Evolutionary conservation across 92 coral and sea anemone species (phyloP).

Genomic region (Heliopora coerulea): DNA sequence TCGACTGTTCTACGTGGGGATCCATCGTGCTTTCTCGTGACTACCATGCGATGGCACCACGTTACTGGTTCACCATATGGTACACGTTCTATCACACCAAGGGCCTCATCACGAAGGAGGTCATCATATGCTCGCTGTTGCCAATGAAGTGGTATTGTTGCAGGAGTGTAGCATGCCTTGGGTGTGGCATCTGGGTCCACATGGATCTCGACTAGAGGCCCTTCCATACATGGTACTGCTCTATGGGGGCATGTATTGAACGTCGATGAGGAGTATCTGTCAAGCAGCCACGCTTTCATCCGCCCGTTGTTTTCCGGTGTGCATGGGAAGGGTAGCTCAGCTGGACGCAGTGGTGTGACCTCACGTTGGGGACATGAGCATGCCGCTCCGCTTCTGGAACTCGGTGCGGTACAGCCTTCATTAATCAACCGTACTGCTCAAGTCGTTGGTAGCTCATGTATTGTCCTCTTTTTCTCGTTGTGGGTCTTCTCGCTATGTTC

Average conservation of each 20-base stretch:
- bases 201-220: conserved; percentile 46
- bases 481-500: neutral
- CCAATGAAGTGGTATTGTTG: conserved; percentile 52
- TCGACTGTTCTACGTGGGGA: conserved; percentile 64
- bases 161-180: conserved; percentile 62
- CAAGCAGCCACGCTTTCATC: conserved; percentile 49
- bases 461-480: too few relatives aligned
- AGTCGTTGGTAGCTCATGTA: neutral
- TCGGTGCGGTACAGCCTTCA: conserved; percentile 46
- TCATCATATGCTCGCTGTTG: conserved; percentile 47
- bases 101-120: conserved; percentile 50
- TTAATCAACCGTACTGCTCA: conserved; percentile 49
- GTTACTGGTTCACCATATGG: conserved; percentile 63
- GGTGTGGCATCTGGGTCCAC: conserved; percentile 46
- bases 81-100: conserved; percentile 53
- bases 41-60: conserved; percentile 67
- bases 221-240: conserved; percentile 38
- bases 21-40: conserved; percentile 58
- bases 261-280: conserved; percentile 50
- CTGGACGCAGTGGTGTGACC: conserved; percentile 37
- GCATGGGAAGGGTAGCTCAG: conserved; percentile 37
- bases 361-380: conserved; percentile 53
- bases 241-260: conserved; percentile 67
- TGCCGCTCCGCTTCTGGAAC: neutral
- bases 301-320: conserved; percentile 39